These are phyloP conservation scores for Clistopyga incitator DNA, from an alignment of 2,888 invertebrate genomes.

Conservation along the genomic window DNA sequence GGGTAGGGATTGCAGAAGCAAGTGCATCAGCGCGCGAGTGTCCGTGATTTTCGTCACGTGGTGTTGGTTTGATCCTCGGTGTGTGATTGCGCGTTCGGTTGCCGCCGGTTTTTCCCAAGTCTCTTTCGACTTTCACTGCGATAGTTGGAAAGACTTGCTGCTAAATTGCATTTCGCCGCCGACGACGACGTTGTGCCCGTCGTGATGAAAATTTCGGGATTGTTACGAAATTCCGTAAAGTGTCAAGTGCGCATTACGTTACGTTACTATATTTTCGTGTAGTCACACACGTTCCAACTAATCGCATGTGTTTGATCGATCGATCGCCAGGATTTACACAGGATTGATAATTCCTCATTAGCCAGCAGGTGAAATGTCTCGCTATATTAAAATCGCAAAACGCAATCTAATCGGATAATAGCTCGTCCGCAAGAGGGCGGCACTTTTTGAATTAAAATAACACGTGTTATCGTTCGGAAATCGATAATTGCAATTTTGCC, in stretches of 20 bases:
- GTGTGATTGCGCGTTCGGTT: background rate
- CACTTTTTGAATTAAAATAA: background rate
- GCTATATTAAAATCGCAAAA: background rate
- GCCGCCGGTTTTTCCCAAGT: conserved; percentile 3
- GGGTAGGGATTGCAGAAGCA: too few relatives aligned
- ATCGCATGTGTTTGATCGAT: background rate
- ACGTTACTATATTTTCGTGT: too few relatives aligned
- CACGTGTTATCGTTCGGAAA: background rate
- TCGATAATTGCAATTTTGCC: background rate
- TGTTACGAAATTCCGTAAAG: background rate
- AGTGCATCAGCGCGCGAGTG: too few relatives aligned
- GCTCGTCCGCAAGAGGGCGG: background rate
- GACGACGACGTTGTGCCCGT: background rate
- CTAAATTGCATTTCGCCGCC: background rate
- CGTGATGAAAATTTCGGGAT: background rate
- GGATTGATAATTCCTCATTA: background rate
- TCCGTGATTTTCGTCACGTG: background rate
- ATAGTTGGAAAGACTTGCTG: background rate
- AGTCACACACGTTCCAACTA: background rate
- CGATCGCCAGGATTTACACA: background rate
- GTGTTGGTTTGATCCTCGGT: background rate
- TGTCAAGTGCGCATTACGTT: background rate
- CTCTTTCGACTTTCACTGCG: background rate
- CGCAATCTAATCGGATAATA: background rate
- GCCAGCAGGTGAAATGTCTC: background rate